phyloP scores from a whole-genome alignment of 1,140 invertebrate genomes.

The Pectinophora gossypiella region DNA sequence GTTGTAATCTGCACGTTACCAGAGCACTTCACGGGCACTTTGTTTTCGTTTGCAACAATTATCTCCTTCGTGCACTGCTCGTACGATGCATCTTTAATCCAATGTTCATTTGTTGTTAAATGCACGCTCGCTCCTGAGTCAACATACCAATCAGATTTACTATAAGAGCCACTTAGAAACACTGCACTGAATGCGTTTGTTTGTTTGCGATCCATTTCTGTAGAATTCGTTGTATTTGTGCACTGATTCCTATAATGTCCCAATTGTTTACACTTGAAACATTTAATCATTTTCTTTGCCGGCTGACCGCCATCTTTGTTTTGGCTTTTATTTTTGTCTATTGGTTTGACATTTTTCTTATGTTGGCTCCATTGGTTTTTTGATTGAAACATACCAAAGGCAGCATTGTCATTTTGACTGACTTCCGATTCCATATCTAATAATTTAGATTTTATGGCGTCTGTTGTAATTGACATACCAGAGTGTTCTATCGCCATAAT shows the following conservation, averaged over 20 bases:
- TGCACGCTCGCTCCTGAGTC: constrained; percentile 30
- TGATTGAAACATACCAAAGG: too few relatives aligned
- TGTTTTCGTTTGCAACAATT: constrained; percentile 34
- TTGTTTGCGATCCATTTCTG: constrained; percentile 1
- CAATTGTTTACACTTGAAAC: too few relatives aligned
- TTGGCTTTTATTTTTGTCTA: not conserved
- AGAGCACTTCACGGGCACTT: constrained; percentile 25
- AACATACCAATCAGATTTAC: constrained; percentile 15
- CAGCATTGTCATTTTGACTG: not conserved
- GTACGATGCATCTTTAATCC: constrained; percentile 14
- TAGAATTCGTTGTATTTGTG: not conserved
- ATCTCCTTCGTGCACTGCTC: constrained; percentile 24
- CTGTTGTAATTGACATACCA: constrained; percentile 20
- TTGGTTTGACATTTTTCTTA: not conserved
- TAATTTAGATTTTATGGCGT: constrained; percentile 27
- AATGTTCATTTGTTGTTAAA: constrained; percentile 21
- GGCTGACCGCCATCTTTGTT: not conserved
- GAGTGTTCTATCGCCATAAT: constrained; percentile 31
- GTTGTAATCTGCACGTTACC: constrained; percentile 29
- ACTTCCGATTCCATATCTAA: constrained; percentile 12
- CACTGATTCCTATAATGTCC: constrained; percentile 10
- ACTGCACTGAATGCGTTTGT: constrained; percentile 22
- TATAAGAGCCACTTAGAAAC: constrained; percentile 16
- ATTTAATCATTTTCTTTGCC: not conserved
- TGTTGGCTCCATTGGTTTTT: not conserved